These are phyloP conservation scores for Oxyura jamaicensis DNA, from an alignment of 2,113 vertebrate species.

Conservation along the genomic window DNA sequence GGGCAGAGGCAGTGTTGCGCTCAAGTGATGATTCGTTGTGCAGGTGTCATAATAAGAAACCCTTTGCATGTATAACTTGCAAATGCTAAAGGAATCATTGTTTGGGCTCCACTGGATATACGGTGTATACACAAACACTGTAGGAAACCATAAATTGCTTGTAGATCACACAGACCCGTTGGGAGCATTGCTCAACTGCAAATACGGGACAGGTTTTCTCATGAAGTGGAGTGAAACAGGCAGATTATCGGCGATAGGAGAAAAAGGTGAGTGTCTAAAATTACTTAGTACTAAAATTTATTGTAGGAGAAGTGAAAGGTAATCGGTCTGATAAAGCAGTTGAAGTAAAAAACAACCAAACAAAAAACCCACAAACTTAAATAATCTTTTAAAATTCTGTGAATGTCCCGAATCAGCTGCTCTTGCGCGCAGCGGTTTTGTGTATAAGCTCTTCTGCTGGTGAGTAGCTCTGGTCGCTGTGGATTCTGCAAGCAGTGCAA, in stretches of 20 bases:
- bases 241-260: neutral
- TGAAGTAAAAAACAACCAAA: neutral
- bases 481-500: neutral
- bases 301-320: neutral
- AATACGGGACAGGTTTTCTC: neutral
- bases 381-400: neutral
- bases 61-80: neutral
- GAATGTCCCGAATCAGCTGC: fast-evolving
- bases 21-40: neutral
- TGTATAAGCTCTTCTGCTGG: neutral
- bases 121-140: neutral
- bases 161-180: neutral
- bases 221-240: neutral
- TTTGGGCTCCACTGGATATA: neutral
- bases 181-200: neutral
- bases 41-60: neutral
- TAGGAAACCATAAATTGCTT: neutral
- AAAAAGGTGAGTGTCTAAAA: neutral
- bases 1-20: neutral
- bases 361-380: neutral
- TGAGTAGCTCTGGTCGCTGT: neutral
- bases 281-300: neutral
- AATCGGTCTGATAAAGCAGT: neutral
- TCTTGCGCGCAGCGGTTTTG: neutral
- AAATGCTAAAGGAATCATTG: neutral